A percentile compares a stretch with the other conserved stretches of the same genome.
Conservation (phyloP, 1,140 invertebrate species). For the Zaprionus davidi region DNA sequence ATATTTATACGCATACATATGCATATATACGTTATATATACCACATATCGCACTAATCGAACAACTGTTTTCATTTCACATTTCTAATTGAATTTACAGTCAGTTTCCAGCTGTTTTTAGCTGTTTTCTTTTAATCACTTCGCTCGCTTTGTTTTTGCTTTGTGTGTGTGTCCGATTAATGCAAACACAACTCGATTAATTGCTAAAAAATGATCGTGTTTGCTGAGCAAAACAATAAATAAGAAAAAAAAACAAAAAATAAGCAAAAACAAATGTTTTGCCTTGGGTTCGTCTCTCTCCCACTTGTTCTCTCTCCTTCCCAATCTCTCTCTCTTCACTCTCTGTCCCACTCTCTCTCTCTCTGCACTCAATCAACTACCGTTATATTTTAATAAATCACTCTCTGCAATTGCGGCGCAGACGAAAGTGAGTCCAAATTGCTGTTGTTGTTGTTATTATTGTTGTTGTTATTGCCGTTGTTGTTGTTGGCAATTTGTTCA, state of each 20-base stretch:
- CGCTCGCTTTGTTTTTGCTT: not conserved
- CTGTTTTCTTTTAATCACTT: slow-evolving; percentile 7
- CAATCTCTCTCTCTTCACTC: not conserved
- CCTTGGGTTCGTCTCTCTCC: slow-evolving; percentile 5
- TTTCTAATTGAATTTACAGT: not conserved
- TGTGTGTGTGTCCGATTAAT: not conserved
- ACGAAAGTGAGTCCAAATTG: slow-evolving; percentile 41
- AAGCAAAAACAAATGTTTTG: slow-evolving; percentile 16
- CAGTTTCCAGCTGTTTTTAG: not conserved
- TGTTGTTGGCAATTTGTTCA: slow-evolving; percentile 21
- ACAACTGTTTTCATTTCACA: not conserved
- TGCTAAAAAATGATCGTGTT: not conserved
- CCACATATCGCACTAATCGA: not conserved
- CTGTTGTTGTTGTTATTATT: slow-evolving; percentile 5
- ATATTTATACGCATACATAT: not conserved
- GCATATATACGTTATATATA: not conserved
- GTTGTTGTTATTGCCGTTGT: slow-evolving; percentile 1
- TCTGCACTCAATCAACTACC: slow-evolving; percentile 11
- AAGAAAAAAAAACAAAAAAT: not conserved
- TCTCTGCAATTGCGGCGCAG: not conserved
- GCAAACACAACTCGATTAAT: slow-evolving; percentile 9
- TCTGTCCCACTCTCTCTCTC: not conserved
- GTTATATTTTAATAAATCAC: slow-evolving; percentile 27
- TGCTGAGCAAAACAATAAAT: not conserved
- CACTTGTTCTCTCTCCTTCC: not conserved